A percentile compares a stretch with the other conserved stretches of the same genome.
Conservation (phyloP, 1,140 invertebrate genomes). For the Drosophila sechellia region DNA sequence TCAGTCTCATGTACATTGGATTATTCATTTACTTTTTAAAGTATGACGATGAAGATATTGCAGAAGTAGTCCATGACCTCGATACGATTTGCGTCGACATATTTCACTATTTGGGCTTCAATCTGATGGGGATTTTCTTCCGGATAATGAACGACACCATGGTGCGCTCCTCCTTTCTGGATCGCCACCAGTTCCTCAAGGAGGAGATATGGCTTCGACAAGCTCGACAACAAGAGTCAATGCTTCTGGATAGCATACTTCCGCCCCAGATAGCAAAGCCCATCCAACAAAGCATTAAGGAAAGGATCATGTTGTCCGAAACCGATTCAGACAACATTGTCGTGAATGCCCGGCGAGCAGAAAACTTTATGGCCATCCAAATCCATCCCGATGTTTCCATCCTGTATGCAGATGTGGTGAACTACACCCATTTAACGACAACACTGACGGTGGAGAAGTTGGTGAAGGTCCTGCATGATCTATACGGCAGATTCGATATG, state of each 20-base stretch:
- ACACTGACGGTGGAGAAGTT: constrained; percentile 91
- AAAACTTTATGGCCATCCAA: constrained; percentile 93
- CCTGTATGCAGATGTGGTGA: constrained; percentile 97
- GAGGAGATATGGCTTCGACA: constrained; percentile 92
- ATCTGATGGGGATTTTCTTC: constrained; percentile 93
- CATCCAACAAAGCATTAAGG: constrained; percentile 90
- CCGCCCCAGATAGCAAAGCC: constrained; percentile 93
- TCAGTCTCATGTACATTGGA: constrained; percentile 87
- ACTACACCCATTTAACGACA: constrained; percentile 95
- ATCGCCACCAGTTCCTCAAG: constrained; percentile 93
- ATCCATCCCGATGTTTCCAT: constrained; percentile 95
- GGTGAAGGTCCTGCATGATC: constrained; percentile 95
- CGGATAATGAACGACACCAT: constrained; percentile 94
- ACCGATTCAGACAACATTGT: background rate
- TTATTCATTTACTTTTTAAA: constrained; percentile 87
- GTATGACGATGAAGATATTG: background rate
- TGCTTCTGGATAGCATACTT: constrained; percentile 93
- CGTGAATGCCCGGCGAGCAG: background rate
- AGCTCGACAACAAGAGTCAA: constrained; percentile 93
- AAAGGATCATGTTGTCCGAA: constrained; percentile 86
- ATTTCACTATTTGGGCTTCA: constrained; percentile 90
- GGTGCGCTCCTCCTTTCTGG: constrained; percentile 93
- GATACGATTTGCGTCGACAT: constrained; percentile 86
- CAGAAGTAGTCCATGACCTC: background rate
- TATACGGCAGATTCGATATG: constrained; percentile 97